Evolutionary conservation across 1,140 invertebrate genomes (phyloP).

Genomic region (Himalopsyche phryganea): DNA sequence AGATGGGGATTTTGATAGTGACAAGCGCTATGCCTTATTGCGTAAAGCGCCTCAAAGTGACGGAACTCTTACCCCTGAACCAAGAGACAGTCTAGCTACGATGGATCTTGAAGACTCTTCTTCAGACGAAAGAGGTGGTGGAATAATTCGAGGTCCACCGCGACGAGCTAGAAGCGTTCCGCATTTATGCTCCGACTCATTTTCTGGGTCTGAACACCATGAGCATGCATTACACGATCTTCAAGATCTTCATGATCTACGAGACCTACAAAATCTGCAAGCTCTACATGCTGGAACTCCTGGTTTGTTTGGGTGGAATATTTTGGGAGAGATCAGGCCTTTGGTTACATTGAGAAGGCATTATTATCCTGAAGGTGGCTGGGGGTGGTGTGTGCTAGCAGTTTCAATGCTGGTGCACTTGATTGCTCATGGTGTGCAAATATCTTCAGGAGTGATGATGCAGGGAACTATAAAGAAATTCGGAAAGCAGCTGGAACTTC

Average conservation of each 20-base stretch:
- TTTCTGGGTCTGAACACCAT: conserved; percentile 22
- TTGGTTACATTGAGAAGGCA: conserved; percentile 55
- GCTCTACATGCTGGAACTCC: conserved; percentile 4
- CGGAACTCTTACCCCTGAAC: too few relatives aligned
- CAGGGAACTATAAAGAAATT: conserved; percentile 52
- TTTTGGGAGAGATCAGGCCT: conserved; percentile 38
- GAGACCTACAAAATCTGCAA: conserved; percentile 7
- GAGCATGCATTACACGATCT: conserved; percentile 17
- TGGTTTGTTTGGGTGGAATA: neutral
- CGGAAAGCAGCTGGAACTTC: conserved; percentile 45
- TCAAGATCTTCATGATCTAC: conserved; percentile 19
- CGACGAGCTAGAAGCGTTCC: conserved; percentile 26
- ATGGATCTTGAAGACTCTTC: conserved; percentile 30
- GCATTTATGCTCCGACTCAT: conserved; percentile 25
- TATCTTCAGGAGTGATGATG: conserved; percentile 55
- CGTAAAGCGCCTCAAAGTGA: too few relatives aligned
- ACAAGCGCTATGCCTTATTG: too few relatives aligned
- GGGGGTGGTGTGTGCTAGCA: conserved; percentile 73
- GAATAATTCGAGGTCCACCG: conserved; percentile 4
- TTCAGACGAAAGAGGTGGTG: conserved; percentile 20
- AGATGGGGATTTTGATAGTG: too few relatives aligned
- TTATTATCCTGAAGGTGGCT: conserved; percentile 77
- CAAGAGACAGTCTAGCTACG: neutral
- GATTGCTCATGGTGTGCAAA: conserved; percentile 63
- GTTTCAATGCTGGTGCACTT: conserved; percentile 65